Base-by-base conservation (phyloP, 2,888 invertebrate genomes). In the Synergus laeviventris region DNA sequence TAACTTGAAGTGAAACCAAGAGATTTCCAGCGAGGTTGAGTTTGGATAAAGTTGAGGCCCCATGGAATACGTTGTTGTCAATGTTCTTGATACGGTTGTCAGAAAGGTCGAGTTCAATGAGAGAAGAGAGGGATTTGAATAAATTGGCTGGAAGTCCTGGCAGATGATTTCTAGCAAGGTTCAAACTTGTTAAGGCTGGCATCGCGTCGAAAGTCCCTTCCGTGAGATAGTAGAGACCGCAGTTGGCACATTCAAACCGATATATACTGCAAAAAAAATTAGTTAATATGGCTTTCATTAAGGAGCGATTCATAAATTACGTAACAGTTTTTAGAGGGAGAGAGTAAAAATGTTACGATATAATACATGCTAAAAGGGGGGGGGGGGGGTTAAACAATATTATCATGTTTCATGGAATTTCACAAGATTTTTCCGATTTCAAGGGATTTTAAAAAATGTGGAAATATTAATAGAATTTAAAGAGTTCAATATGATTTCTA, bases 1-100 rank as follows among this genome's bases (percentile, higher is more conserved):
- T 93, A 1, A 94, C 93, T 75, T 95, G 94, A 3, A 97, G 88
- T 12, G 93, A 92, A 80, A 92, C 93, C 78, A 96, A 91, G 1
- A 94, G 94, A 90, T 96, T 97, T 16, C 95, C 94, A 82, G 95
- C 94, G 62, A 97, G 92, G 86, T 93, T 94, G 14, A 96, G 90
- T 89, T 93, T 94, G 38, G 91, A 93, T 77, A 96, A 91, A 80
- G 94, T 93, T 36, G 92, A 92, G 82, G 95, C 96, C 80, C 94
- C 93, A 83, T 92, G 92, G 88, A 96, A 96, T 78, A 94, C 92
- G 83, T 93, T 92, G 11, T 92, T 91, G 64, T 94, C 93, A 45
- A 96, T 89, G 24, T 92, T 92, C 9, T 91, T 91, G 73, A 97
- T 92, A 82, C 93, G 89, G 86, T 97, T 97, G 85, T 94, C 92